A percentile compares a stretch with the other conserved stretches of the same genome.
Conservation (phyloP, 1,140 invertebrate genomes). For the Zaprionus capensis region DNA sequence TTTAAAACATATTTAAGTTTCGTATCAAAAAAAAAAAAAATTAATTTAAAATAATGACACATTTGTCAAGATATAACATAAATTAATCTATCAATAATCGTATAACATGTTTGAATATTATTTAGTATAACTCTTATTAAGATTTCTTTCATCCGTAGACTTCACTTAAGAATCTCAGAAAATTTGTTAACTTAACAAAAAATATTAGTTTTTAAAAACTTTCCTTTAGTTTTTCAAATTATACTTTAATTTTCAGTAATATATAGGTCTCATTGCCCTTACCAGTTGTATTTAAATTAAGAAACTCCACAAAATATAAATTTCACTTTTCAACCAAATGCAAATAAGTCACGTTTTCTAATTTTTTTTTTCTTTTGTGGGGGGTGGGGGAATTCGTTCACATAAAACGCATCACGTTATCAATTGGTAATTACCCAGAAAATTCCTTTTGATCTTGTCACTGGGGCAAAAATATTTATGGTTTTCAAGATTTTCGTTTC, state of each 20-base stretch:
- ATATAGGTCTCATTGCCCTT: not conserved
- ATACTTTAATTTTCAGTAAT: no score
- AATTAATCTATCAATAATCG: not conserved
- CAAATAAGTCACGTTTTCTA: slow-evolving; percentile 28
- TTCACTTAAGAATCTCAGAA: no score
- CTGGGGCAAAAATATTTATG: slow-evolving; percentile 62
- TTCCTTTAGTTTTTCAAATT: not conserved
- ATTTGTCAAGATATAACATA: not conserved
- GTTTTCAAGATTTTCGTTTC: slow-evolving; percentile 53
- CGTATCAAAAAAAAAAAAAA: no score
- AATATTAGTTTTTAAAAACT: not conserved
- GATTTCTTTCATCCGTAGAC: no score
- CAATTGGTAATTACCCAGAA: slow-evolving; percentile 63
- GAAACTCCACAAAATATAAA: slow-evolving; percentile 33
- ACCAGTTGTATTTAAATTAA: slow-evolving; percentile 11
- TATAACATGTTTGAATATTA: not conserved
- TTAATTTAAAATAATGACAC: not conserved
- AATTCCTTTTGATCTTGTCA: slow-evolving; percentile 59
- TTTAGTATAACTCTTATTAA: no score
- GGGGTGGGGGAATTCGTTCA: slow-evolving; percentile 11
- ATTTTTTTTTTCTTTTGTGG: not conserved
- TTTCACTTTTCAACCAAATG: slow-evolving; percentile 20
- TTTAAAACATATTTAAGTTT: no score
- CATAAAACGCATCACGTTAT: slow-evolving; percentile 64
- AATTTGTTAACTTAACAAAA: not conserved